Base-by-base conservation (phyloP, 2,113 vertebrate genomes). In the Progne subis region DNA sequence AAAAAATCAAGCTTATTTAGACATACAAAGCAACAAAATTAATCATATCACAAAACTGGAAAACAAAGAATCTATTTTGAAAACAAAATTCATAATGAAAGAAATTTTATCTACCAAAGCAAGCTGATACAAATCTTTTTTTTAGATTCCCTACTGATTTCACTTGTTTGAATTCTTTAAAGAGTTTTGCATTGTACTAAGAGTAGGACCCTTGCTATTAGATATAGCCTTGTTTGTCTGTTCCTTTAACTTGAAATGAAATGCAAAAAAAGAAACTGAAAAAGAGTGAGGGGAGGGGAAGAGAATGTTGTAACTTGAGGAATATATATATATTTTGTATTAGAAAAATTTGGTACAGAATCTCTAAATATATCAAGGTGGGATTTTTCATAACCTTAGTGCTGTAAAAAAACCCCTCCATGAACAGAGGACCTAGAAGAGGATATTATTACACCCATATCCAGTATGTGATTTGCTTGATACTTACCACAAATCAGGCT, bases 1-100 rank as follows among this genome's bases (percentile, higher is more conserved):
- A 39, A 69, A 93, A 94, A 85, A 20, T 82, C 61, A 77, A 92
- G 29, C 5, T 43, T 70, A 74, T 92, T 96, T 83, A 88, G 39
- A 39, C 14, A 41, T 53, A 28, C 12, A 63, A 87, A 85, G 47
- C 52, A 87, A 69, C 14, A 53, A 37, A 91, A 79, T 68, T 25
- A 11, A 32, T 32, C 23, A 17, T 9, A 49, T 60, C 47, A 75
- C 14, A 78, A 41, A 82, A 68, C 15, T 41, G 25, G 19, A 90
- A 50, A 86, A 72, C 11, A 32, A 39, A 79, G n/a, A 59, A 68
- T 28, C 23, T 56, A 28, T 71, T 55, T 79, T 70, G 32, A 70
- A 88, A 93, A 47, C 13, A 64, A 81, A 67, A 60, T 32, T 41
- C 20, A 56, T 72, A 37, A 80, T 21, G 16, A 80, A 91, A 82